phyloP scores from a whole-genome alignment of 2,888 invertebrate genomes.

The Rhamnusium bicolor region DNA sequence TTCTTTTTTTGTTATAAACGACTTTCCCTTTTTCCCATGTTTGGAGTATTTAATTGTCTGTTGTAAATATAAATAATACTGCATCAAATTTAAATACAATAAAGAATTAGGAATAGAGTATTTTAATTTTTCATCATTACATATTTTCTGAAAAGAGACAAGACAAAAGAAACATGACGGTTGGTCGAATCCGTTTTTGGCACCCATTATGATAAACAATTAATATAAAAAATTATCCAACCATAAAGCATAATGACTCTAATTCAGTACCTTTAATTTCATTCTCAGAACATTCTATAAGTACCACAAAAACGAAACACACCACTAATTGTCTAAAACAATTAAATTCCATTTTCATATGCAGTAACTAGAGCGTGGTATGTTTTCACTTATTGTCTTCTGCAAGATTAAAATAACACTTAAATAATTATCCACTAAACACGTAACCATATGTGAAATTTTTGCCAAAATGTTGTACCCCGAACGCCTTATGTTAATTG shows the following conservation, averaged over 20 bases:
- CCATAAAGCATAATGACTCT: conserved; percentile 3
- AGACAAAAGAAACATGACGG: not conserved
- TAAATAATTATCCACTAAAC: not conserved
- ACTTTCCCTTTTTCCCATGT: not conserved
- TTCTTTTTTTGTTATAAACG: not conserved
- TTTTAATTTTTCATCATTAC: not conserved
- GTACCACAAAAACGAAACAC: conserved; percentile 59
- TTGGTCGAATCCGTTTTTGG: not conserved
- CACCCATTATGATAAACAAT: not conserved
- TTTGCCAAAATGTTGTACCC: not conserved
- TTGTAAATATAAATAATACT: not conserved
- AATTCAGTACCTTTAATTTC: conserved; percentile 65
- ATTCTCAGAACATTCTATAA: conserved; percentile 64
- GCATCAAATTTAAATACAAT: not conserved
- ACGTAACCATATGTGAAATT: conserved; percentile 13
- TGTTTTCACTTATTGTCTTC: conserved; percentile 58
- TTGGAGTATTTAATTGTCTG: not conserved
- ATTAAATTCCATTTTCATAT: conserved; percentile 65
- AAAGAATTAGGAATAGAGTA: not conserved
- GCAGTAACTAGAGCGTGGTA: conserved; percentile 64
- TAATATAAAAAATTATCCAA: not conserved
- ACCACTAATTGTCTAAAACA: conserved; percentile 65
- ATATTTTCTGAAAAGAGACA: not conserved
- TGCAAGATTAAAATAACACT: conserved; percentile 33
- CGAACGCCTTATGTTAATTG: not conserved